Base-by-base conservation (phyloP, 2,888 invertebrate genomes). In the Agrypnus murinus region DNA sequence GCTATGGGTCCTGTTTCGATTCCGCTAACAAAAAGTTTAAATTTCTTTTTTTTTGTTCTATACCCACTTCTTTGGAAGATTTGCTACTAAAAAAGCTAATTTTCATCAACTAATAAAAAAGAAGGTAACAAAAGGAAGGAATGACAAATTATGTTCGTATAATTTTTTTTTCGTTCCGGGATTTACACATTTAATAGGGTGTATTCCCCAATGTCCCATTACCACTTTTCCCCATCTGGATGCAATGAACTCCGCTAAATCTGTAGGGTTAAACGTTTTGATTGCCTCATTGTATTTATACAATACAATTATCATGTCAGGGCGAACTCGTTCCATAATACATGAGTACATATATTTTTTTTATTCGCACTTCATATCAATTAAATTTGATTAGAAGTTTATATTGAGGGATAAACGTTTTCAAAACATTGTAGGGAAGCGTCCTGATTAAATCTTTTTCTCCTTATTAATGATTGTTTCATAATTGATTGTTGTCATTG, bases 111-210 rank as follows among this genome's bases (percentile, higher is more conserved):
- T 82, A 83, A 78, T 75, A 74, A 73, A 75, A 60, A 74, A 40
- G 65, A 53, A 25, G 32, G 9, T 75, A 81, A 14, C 15, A n/a
- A 3, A 14, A 19, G 8, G 14, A 40, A 12, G 40, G 57, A 58
- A 45, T 82, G 82, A 82, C 81, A 82, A 81, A 82, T 82, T 81
- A 81, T 82, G 80, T 81, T 78, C 79, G 79, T 69, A 70, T 25
- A 25, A 25, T 72, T 75, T 77, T 76, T n/a, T n/a, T 78, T 77
- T 76, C 65, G 76, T 25, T 25, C 77, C 66, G 78, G 81, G 81
- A 81, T 82, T 82, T 80, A 77, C 78, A 80, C 75, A 80, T 81
- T 81, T 82, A 82, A 81, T 81, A 75, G 82, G 81, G 81, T 76
- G 76, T 77, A 82, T 82, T 83, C 82, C 82, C 82, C 69, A 76